phyloP scores from a whole-genome alignment of 1,140 invertebrate genomes.

The Nomia melanderi region DNA sequence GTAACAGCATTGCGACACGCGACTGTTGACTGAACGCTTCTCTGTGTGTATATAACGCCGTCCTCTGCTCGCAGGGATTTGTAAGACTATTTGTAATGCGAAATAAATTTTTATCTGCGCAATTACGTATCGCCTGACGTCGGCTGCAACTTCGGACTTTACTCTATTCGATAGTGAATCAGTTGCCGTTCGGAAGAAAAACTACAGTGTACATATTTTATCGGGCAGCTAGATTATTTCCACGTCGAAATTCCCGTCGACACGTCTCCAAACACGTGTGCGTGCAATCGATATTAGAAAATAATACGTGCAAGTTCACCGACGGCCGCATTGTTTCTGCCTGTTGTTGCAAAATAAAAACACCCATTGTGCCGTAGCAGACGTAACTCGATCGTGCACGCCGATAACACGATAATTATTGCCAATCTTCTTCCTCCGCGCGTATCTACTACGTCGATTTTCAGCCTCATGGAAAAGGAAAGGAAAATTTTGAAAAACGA shows the following conservation, averaged over 20 bases:
- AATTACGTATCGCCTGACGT: conserved; percentile 27
- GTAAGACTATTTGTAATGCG: conserved; percentile 2
- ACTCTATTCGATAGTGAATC: conserved; percentile 16
- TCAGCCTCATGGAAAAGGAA: too few species aligned
- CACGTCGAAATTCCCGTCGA: background rate
- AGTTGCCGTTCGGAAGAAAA: background rate
- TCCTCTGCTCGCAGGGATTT: background rate
- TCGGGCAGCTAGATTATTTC: background rate
- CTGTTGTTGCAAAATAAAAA: background rate
- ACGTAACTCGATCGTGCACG: conserved; percentile 2
- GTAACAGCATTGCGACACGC: conserved; percentile 46
- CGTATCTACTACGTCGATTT: background rate
- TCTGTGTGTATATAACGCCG: background rate
- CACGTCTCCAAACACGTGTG: background rate
- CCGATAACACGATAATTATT: conserved; percentile 9
- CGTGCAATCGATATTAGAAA: conserved; percentile 24
- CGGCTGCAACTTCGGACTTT: conserved; percentile 36
- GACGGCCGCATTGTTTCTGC: conserved; percentile 9
- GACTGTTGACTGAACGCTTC: conserved; percentile 9
- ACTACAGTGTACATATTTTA: conserved; percentile 1
- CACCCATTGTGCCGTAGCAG: conserved; percentile 6
- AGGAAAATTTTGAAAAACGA: too few species aligned
- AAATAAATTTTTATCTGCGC: conserved; percentile 31
- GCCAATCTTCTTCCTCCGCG: background rate
- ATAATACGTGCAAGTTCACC: background rate